Percentiles rank a stretch among this genome's conserved stretches.
These are phyloP conservation scores for Phalacrocorax aristotelis DNA, from an alignment of 2,113 vertebrate species.

Conservation along the genomic window DNA sequence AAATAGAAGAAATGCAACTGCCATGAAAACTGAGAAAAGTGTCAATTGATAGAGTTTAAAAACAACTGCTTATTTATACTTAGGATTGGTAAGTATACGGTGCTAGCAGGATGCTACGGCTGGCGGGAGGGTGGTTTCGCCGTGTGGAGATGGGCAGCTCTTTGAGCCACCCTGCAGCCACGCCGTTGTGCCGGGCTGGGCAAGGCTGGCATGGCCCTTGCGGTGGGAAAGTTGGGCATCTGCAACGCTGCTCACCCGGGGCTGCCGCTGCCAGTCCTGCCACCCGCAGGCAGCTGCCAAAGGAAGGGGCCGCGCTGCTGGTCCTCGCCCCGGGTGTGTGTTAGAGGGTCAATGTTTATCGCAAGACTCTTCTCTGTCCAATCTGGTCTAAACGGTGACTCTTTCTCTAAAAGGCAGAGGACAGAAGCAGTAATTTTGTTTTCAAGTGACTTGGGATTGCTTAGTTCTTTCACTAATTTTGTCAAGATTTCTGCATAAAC, in stretches of 20 bases:
- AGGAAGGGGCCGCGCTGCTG: neutral
- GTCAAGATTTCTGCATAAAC: neutral
- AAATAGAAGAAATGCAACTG: neutral
- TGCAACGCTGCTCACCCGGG: fast-evolving
- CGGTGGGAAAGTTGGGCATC: neutral
- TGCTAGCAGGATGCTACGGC: fast-evolving
- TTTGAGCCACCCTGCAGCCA: neutral
- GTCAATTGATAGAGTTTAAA: neutral
- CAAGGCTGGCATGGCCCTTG: neutral
- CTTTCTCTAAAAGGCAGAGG: neutral
- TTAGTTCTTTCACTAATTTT: neutral
- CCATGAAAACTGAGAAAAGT: neutral
- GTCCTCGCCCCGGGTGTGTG: neutral
- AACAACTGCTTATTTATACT: neutral
- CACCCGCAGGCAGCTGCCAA: fast-evolving
- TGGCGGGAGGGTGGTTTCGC: fast-evolving
- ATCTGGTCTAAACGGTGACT: neutral
- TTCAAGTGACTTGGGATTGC: neutral
- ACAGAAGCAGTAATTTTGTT: neutral
- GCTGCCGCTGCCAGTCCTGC: fast-evolving
- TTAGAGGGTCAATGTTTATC: neutral
- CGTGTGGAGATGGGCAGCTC: neutral
- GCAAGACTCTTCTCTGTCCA: neutral
- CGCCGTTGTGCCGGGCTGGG: fast-evolving
- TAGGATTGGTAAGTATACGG: neutral